These are phyloP conservation scores for Apodemus agrarius DNA, from an alignment of 2,797 vertebrate genomes.

Conservation along the genomic window DNA sequence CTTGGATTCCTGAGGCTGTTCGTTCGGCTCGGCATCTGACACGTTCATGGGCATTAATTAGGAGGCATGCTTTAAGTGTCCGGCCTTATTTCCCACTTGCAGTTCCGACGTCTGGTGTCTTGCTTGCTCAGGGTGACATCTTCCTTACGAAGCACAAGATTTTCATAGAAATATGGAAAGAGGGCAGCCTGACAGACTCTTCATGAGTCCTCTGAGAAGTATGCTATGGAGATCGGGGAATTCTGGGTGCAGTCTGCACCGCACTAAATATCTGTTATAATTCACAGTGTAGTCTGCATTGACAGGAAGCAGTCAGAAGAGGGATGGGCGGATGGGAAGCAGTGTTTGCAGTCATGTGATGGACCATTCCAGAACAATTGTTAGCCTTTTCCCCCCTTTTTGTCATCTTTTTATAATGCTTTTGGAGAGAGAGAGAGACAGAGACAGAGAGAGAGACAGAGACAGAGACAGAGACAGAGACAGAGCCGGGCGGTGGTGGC, in stretches of 20 bases:
- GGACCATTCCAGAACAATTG: background rate
- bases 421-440: background rate
- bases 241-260: background rate
- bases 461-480: too few species aligned
- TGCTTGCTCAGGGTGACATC: background rate
- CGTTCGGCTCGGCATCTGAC: background rate
- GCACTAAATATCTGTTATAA: background rate
- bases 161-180: constrained; percentile 19
- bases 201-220: background rate
- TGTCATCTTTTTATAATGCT: background rate
- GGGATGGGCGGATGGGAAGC: background rate
- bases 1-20: background rate
- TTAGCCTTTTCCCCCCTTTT: background rate
- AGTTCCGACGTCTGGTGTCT: constrained; percentile 22
- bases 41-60: background rate
- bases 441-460: too few species aligned
- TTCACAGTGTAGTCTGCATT: constrained; percentile 16
- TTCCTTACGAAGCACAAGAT: background rate
- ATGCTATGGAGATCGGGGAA: background rate
- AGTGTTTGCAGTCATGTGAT: background rate
- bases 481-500: too few species aligned
- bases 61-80: constrained; percentile 13
- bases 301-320: constrained; percentile 34
- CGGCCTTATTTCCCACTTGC: background rate
- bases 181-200: background rate